Evolutionary conservation across 23 tunicate species (phyloP).

Genomic region (Ascidia mentula): DNA sequence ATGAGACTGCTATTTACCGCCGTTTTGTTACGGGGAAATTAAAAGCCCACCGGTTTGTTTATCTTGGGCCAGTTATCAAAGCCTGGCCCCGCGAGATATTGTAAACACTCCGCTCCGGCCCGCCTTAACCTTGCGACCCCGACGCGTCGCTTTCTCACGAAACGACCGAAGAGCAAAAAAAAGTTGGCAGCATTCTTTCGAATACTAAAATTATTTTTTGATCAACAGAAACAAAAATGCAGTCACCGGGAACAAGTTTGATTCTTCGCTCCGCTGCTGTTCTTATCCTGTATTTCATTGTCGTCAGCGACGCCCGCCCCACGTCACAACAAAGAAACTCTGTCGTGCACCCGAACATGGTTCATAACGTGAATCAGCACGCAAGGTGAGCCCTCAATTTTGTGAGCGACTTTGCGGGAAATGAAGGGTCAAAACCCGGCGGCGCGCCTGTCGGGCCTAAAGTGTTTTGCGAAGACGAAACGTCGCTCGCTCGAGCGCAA

Average conservation of each 20-base stretch:
- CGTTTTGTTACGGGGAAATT: neutral
- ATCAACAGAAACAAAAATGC: conserved; percentile 1
- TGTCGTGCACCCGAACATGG: neutral
- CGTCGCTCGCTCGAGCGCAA: conserved; percentile 1
- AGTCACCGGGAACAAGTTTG: neutral
- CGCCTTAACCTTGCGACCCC: neutral
- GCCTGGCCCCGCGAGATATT: neutral
- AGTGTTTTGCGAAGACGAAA: neutral
- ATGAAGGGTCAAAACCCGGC: too few species aligned
- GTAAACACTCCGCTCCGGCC: neutral
- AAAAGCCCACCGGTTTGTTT: neutral
- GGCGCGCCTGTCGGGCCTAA: too few species aligned
- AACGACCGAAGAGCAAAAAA: neutral
- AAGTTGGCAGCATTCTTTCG: neutral
- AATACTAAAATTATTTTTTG: neutral
- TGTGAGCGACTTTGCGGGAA: neutral
- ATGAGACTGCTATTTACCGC: neutral
- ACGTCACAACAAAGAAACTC: neutral
- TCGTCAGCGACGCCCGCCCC: conserved; percentile 15
- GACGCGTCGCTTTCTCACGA: neutral
- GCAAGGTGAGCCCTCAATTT: neutral
- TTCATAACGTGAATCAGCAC: neutral
- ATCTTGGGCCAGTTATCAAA: neutral
- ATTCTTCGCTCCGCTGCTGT: neutral
- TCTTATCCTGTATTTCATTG: neutral